Evolutionary conservation across 2,113 vertebrate species (phyloP).

Genomic region (Eulemur rufifrons): DNA sequence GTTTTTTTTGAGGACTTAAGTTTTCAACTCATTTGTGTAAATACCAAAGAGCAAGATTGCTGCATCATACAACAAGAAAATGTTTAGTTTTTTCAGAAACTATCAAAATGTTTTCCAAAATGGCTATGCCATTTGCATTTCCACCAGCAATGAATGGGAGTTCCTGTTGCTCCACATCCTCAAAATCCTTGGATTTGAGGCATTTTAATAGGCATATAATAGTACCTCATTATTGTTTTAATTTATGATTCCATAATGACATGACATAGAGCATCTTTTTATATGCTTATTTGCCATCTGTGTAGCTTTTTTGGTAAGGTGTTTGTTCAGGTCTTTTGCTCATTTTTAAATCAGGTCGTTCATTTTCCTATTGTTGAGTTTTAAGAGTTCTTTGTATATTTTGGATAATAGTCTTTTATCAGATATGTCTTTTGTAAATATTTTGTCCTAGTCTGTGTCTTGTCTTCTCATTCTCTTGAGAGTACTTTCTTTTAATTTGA

Average conservation of each 20-base stretch:
- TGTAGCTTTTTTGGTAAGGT: background rate
- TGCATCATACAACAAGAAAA: background rate
- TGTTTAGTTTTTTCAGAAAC: background rate
- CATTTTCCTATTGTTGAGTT: background rate
- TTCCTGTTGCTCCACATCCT: background rate
- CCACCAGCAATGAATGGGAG: background rate
- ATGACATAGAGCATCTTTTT: background rate
- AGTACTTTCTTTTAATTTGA: background rate
- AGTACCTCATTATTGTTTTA: background rate
- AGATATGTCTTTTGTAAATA: conserved; percentile 14
- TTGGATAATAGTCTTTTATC: background rate
- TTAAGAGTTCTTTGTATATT: background rate
- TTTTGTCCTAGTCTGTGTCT: background rate
- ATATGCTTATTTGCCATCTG: background rate
- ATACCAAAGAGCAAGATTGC: background rate
- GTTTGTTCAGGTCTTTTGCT: background rate
- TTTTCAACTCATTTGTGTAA: conserved; percentile 5
- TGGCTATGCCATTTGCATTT: background rate
- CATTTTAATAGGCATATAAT: background rate
- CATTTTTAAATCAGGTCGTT: background rate
- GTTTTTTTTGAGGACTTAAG: background rate
- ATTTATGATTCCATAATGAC: background rate
- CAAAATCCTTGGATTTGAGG: background rate
- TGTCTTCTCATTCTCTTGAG: background rate
- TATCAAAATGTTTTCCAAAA: background rate